Evolutionary conservation across 1,140 invertebrate genomes (phyloP), one percentile per base, ranked within the genome.

Genomic region (Neodiprion virginianus): DNA sequence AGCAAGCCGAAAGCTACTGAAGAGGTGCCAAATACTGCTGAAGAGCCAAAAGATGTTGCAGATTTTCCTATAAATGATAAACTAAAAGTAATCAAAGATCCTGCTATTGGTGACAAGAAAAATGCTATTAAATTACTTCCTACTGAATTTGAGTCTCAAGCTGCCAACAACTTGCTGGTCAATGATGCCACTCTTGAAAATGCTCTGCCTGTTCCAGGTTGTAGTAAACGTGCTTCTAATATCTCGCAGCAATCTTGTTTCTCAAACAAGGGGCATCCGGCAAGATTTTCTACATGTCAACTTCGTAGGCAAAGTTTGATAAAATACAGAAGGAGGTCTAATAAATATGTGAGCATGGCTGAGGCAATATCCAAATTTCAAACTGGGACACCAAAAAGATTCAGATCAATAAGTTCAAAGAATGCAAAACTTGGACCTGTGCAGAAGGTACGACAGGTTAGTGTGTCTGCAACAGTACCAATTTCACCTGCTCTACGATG

Each of bases 281-380:
- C 67, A 2, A 65, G 48, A 1, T 66, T 82, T 1, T 71, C 82
- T 8, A 75, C 76, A 1, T 83, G 78, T 67, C 72, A 78, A 17
- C 73, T 81, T 61, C 76, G 79, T 4, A 78, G 76, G 40, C 53
- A 47, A 23, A 85, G 80, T 67, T 12, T 81, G 0, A 14, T 61
- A 7, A 81, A 79, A 49, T 50, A 67, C 11, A 67, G 48, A 9
- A 71, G 65, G 40, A 11, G 68, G 50, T 72, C 79, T 0, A 83
- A 77, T n/a, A 79, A 88, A 5, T 89, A 85, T 72, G 73, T 90
- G 1, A 88, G 85, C 69, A 74, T 89, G 65, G 89, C 89, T 10
- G 88, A 90, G 74, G 84, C 85, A 0, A 77, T 90, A 4, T 81
- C 79, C 0, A 87, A 87, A 66, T 90, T 88, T 17, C 88, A 90